phyloP scores from a whole-genome alignment of 2,113 vertebrate genomes.

The Sminthopsis crassicaudata region DNA sequence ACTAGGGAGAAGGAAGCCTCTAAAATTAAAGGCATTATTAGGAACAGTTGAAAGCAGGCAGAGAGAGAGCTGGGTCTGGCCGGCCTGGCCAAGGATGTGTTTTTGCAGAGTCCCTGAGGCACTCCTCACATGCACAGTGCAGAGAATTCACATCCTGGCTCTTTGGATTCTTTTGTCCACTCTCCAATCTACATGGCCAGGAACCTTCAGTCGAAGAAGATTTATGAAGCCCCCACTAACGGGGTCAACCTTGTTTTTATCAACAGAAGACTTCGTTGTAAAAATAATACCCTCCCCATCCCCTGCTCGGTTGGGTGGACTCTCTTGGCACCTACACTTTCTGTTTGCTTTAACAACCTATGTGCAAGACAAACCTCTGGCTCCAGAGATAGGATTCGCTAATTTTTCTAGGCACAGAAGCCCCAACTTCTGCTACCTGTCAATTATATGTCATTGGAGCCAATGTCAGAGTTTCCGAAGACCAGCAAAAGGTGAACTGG shows the following conservation, averaged over 20 bases:
- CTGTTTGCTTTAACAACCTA: conserved; percentile 90
- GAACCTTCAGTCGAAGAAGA: conserved; percentile 93
- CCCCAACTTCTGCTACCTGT: conserved; percentile 70
- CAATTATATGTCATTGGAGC: conserved; percentile 71
- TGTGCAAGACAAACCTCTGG: conserved; percentile 75
- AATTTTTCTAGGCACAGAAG: conserved; percentile 81
- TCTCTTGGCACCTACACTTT: conserved; percentile 85
- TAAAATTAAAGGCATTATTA: conserved; percentile 84
- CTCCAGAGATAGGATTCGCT: conserved; percentile 62
- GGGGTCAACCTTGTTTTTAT: conserved; percentile 89
- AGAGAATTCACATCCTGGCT: conserved; percentile 91
- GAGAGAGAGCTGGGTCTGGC: conserved; percentile 80
- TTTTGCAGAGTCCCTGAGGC: conserved; percentile 91
- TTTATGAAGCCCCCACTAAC: conserved; percentile 91
- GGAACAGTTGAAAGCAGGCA: conserved; percentile 83
- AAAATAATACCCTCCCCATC: conserved; percentile 95
- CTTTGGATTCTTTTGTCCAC: conserved; percentile 90
- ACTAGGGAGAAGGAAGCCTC: conserved; percentile 72
- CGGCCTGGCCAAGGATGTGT: conserved; percentile 91
- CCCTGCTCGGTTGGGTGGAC: conserved; percentile 82
- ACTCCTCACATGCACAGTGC: conserved; percentile 85
- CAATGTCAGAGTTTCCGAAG: conserved; percentile 52
- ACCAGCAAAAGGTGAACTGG: conserved; percentile 57
- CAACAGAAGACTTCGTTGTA: conserved; percentile 90
- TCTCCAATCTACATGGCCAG: conserved; percentile 91